These are phyloP conservation scores for Cheilosia scutellata DNA, from an alignment of 2,888 invertebrate species.

Conservation along the genomic window DNA sequence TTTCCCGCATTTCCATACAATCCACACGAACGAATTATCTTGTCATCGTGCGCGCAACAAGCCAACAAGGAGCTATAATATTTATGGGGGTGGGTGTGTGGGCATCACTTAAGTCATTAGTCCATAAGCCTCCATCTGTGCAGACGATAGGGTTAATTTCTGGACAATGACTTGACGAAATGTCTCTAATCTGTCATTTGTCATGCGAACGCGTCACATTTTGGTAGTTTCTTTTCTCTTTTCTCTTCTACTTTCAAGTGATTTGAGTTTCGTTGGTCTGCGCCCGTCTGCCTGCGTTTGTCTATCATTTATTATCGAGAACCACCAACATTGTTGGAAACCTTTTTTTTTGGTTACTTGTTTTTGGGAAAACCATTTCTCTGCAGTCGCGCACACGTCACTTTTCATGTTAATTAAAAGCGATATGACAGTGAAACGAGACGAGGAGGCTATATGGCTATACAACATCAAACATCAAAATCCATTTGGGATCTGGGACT, in stretches of 20 bases:
- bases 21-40: conserved; percentile 72
- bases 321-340: conserved; percentile 39
- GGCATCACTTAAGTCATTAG: conserved; percentile 74
- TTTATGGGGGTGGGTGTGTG: conserved; percentile 78
- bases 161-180: conserved; percentile 83
- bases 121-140: conserved; percentile 48
- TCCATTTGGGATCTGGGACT: conserved; percentile 76
- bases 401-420: conserved; percentile 74
- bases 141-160: conserved; percentile 76
- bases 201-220: conserved; percentile 37
- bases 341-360: conserved; percentile 17
- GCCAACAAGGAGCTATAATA: conserved; percentile 74
- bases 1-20: conserved; percentile 75
- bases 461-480: conserved; percentile 77
- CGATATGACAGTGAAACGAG: conserved; percentile 47
- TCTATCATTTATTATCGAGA: conserved; percentile 62
- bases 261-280: conserved; percentile 25
- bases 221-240: conserved; percentile 52
- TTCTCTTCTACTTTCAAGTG: conserved; percentile 12
- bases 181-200: conserved; percentile 82
- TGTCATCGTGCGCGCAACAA: conserved; percentile 66
- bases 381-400: conserved; percentile 55
- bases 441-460: not conserved
- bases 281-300: conserved; percentile 16
- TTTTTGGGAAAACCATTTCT: conserved; percentile 27